Base-by-base conservation (phyloP, 1,140 invertebrate species). In the Diabrotica virgifera region DNA sequence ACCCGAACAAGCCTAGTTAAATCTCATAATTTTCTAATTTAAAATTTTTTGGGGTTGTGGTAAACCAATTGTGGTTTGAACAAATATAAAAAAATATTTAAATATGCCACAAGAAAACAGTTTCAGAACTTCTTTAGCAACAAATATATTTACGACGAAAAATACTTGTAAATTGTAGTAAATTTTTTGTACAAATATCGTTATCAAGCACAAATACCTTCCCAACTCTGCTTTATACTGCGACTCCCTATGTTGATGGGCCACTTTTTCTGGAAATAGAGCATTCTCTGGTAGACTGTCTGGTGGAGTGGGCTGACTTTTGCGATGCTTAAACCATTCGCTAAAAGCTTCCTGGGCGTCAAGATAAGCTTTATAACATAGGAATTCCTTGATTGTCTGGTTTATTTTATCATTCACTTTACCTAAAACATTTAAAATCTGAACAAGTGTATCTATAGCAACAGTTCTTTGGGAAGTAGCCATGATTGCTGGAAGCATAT, bases 211-310 rank as follows among this genome's bases (percentile, higher is more conserved):
- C 56, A 58, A 1, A 24, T 24, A 66, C 64, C 90, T 83, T 12
- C 89, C 86, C 58, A 90, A 77, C 70, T 95, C 92, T 8, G 83
- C 81, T 69, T 90, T 85, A 72, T 93, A 90, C 70, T 91, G 87
- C 63, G 91, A 88, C 65, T 88, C 81, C 74, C 86, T 86, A 72
- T 96, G 93, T 77, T 97, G 92, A 75, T 90, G 85, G 6, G 92
- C 91, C 57, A 97, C 90, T 78, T 90, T 92, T 76, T 97, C 93
- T 0, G 93, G 89, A 72, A 96, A 97, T 37, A 87, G 86, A 5
- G 87, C 86, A 75, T 86, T 86, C 12, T 80, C 54, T 6, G 81
- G 72, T 53, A 88, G 76, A 6, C 82, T 78, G 54, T 86, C 83
- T 0, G 87, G 80, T 61, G 86, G 86, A 54, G 81, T 81, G 3